Base-by-base conservation (phyloP, 92 coral and sea anemone species). In the Epizoanthus stellaris region DNA sequence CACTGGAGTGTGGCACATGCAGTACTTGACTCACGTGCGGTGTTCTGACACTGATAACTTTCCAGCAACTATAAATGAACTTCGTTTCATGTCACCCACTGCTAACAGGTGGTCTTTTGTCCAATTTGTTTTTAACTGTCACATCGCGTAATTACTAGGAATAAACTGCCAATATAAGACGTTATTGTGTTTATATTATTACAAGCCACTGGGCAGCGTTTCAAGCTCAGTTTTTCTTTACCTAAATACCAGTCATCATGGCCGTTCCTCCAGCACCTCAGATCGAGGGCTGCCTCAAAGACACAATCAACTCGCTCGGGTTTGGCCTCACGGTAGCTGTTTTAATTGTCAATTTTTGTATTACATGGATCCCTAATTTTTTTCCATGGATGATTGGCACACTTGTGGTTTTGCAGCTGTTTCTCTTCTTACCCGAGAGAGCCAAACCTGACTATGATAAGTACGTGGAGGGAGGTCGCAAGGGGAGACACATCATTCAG, bases 231-330 rank as follows among this genome's bases (percentile, higher is more conserved):
- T 77, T 61, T 36, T 8, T 52, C 38, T 9, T 21, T 43, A 57
- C 83, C 67, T n/a, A 20, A 19, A 16, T 77, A 17, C 39, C 59
- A 38, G 11, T 57, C 57, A 42, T 23, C 17, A 79, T 79, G 83
- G 67, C 83, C 1, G 49, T 40, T 67, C 83, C 54, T 0, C 40
- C 71, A 19, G 72, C 83, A 20, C 83, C 83, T 16, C 71, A 79
- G 73, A 79, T 79, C n/a, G 60, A 79, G 42, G 83, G 83, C 17
- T 42, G 83, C n/a, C 83, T 79, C 59, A 79, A 79, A 20, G 83
- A 79, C 30, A 63, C 72, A 6, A 79, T 79, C 60, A 43, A 79
- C 13, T 79, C 83, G 57, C 36, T 79, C 43, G 83, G 20, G 8
- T 79, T 79, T 42, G 83, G 83, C 17, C 11, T 79, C 30, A 23